phyloP scores from a whole-genome alignment of 2,888 invertebrate genomes.

The Papilio elwesi region DNA sequence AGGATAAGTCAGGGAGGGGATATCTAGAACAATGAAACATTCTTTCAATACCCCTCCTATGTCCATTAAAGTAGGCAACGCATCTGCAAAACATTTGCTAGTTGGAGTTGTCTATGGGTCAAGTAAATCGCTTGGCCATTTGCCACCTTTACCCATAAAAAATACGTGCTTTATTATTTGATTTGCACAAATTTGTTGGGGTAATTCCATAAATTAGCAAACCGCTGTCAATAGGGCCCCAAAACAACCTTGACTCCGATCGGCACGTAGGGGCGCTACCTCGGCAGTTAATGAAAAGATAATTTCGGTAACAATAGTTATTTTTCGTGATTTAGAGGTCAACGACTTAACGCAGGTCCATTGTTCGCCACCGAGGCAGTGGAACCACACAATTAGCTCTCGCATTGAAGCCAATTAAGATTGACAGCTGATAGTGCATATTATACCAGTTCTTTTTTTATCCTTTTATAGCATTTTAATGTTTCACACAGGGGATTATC shows the following conservation, averaged over 20 bases:
- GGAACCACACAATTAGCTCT: constrained; percentile 20
- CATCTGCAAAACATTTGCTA: too few relatives aligned
- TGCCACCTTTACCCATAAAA: too few relatives aligned
- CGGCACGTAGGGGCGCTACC: constrained; percentile 25
- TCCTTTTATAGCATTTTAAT: not conserved
- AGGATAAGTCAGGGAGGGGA: too few relatives aligned
- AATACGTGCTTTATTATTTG: too few relatives aligned
- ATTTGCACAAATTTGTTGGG: not conserved
- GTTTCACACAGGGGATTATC: not conserved
- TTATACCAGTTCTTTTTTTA: not conserved
- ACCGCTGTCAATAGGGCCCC: not conserved
- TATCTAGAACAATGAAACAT: too few relatives aligned
- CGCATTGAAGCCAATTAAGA: constrained; percentile 20
- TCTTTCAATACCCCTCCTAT: too few relatives aligned
- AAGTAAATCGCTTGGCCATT: too few relatives aligned
- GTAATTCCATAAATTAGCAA: not conserved
- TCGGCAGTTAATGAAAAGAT: constrained; percentile 11
- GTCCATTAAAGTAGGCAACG: too few relatives aligned
- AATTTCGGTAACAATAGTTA: constrained; percentile 34
- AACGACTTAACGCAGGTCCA: constrained; percentile 29
- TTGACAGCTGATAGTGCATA: constrained; percentile 3
- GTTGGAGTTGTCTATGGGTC: too few relatives aligned
- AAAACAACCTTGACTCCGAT: constrained; percentile 23
- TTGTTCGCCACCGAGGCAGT: constrained; percentile 24
- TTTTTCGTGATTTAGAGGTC: constrained; percentile 39